Evolutionary conservation across 2,888 invertebrate species (phyloP).

Genomic region (Drosophila emarginata): DNA sequence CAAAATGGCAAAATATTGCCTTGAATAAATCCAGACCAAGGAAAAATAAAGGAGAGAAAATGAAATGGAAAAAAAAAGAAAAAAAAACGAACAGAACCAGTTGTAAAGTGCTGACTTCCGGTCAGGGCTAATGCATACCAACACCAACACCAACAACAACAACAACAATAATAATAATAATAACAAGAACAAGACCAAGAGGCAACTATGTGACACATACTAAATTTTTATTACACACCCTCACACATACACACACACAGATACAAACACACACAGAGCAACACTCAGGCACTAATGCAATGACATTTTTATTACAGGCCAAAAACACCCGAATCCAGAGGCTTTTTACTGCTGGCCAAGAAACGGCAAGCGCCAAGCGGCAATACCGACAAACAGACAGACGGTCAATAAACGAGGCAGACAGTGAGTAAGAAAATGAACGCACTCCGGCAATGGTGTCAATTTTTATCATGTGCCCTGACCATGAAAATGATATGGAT

Average conservation of each 20-base stretch:
- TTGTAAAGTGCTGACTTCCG: constrained; percentile 71
- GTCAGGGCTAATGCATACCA: constrained; percentile 55
- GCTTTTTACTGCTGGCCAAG: constrained; percentile 50
- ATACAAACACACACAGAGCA: constrained; percentile 17
- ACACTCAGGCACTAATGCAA: constrained; percentile 62
- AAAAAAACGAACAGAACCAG: constrained; percentile 18
- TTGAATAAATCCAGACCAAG: neutral
- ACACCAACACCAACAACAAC: neutral
- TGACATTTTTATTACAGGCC: constrained; percentile 72
- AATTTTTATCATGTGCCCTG: constrained; percentile 69
- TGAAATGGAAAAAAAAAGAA: constrained; percentile 6
- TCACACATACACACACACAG: constrained; percentile 25
- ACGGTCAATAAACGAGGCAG: neutral
- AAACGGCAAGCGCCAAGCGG: constrained; percentile 5
- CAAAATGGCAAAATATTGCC: constrained; percentile 52
- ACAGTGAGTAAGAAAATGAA: neutral
- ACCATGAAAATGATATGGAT: constrained; percentile 54
- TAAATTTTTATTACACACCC: constrained; percentile 69
- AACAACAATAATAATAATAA: neutral
- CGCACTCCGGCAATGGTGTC: constrained; percentile 54
- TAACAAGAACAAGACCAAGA: constrained; percentile 1
- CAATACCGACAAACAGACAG: neutral
- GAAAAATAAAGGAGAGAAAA: constrained; percentile 13
- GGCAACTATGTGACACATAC: constrained; percentile 69
- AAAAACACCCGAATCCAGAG: constrained; percentile 51